Conservation (phyloP, 2,888 invertebrate species). For the Eubasilissa splendida region DNA sequence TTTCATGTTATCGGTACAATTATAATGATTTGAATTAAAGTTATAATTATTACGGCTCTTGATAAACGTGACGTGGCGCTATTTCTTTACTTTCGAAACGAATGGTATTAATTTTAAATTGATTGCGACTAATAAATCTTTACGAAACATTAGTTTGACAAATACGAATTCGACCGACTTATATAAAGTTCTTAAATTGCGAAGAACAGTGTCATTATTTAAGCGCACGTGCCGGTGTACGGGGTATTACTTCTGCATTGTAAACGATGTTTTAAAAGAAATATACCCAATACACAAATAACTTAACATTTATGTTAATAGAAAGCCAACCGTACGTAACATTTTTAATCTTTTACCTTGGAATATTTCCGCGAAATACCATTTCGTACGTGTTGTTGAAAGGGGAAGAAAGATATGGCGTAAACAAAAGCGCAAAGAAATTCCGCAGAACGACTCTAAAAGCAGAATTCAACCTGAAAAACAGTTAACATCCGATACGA, state of each 20-base stretch:
- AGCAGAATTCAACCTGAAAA: slow-evolving; percentile 1
- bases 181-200: slow-evolving; percentile 19
- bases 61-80: too few relatives aligned
- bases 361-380: slow-evolving; percentile 32
- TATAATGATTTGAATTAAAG: too few relatives aligned
- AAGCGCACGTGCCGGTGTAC: slow-evolving; percentile 9
- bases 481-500: background rate
- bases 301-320: slow-evolving; percentile 39
- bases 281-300: slow-evolving; percentile 23
- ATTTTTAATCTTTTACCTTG: slow-evolving; percentile 44
- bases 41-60: too few relatives aligned
- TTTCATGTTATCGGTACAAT: too few relatives aligned
- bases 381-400: slow-evolving; percentile 33
- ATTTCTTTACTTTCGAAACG: too few relatives aligned
- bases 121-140: background rate
- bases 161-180: background rate
- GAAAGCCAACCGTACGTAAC: slow-evolving; percentile 25
- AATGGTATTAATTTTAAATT: background rate
- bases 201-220: background rate
- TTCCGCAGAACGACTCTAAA: slow-evolving; percentile 29
- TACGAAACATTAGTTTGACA: background rate
- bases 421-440: slow-evolving; percentile 33
- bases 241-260: slow-evolving; percentile 3
- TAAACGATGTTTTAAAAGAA: slow-evolving; percentile 11
- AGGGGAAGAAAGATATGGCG: slow-evolving; percentile 11